Conservation (phyloP, 1,140 invertebrate genomes). For the Scaptodrosophila lebanonensis region DNA sequence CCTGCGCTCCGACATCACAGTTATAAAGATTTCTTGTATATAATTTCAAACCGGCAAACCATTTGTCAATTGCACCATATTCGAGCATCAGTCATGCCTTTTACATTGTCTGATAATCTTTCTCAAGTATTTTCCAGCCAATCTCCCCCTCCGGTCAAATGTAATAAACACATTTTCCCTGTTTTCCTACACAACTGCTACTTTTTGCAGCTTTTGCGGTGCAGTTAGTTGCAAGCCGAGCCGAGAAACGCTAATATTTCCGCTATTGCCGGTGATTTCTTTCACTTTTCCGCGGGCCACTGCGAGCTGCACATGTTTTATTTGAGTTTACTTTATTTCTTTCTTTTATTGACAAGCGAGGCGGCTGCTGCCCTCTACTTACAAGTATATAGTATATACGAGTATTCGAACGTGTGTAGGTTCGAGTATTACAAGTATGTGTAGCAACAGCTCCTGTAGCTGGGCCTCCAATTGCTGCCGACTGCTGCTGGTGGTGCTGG, state of each 20-base stretch:
- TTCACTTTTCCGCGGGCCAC: constrained; percentile 67
- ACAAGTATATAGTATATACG: too few relatives aligned
- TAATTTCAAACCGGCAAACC: too few relatives aligned
- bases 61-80: too few relatives aligned
- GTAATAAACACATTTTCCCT: constrained; percentile 71
- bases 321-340: constrained; percentile 38
- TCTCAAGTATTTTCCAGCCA: too few relatives aligned
- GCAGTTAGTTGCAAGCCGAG: constrained; percentile 33
- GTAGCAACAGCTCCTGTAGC: constrained; percentile 15
- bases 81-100: too few relatives aligned
- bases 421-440: constrained; percentile 20
- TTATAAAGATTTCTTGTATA: too few relatives aligned
- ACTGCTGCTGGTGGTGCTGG: too few relatives aligned
- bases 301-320: constrained; percentile 65
- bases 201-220: constrained; percentile 29
- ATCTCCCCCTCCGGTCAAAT: constrained; percentile 6
- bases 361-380: constrained; percentile 10
- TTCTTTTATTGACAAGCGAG: neutral
- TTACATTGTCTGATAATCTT: too few relatives aligned
- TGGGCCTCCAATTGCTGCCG: constrained; percentile 30
- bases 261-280: constrained; percentile 67
- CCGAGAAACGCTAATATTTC: constrained; percentile 63
- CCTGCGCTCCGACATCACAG: too few relatives aligned
- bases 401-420: too few relatives aligned
- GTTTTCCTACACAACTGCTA: constrained; percentile 14